Percentiles rank a stretch among this genome's conserved stretches.
phyloP scores from a whole-genome alignment of 2,113 vertebrate species.

The Corynorhinus townsendii region DNA sequence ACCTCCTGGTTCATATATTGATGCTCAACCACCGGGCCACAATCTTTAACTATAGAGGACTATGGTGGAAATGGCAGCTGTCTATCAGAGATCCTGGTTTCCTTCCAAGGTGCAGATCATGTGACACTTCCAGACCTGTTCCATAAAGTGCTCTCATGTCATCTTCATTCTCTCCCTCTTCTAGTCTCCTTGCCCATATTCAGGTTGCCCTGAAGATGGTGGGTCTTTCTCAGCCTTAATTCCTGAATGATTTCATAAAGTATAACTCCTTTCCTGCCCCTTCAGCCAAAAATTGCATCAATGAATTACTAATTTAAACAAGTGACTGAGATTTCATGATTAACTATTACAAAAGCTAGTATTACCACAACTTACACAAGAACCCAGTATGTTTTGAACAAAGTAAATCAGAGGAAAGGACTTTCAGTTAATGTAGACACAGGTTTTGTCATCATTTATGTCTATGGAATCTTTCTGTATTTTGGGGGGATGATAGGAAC shows the following conservation, averaged over 20 bases:
- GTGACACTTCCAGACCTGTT: too few relatives aligned
- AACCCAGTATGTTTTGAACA: neutral
- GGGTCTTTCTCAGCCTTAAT: neutral
- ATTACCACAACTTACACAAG: neutral
- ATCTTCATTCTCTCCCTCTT: neutral
- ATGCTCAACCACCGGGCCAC: too few relatives aligned
- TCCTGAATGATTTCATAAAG: neutral
- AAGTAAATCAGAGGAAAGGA: neutral
- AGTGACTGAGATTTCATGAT: neutral
- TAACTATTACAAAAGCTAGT: neutral
- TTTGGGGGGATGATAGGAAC: neutral
- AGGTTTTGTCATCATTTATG: neutral
- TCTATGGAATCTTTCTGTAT: neutral
- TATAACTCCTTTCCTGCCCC: neutral
- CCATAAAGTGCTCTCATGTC: neutral
- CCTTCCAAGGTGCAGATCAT: neutral
- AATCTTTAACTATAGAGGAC: neutral
- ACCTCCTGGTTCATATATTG: too few relatives aligned
- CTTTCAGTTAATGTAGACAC: neutral
- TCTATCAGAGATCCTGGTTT: neutral
- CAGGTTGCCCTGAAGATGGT: neutral
- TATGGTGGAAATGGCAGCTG: neutral
- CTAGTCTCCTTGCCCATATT: neutral
- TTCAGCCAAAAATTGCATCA: neutral
- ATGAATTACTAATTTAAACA: neutral